Evolutionary conservation across 1,140 invertebrate species (phyloP).

Genomic region (Macrotrachela quadricornifera): DNA sequence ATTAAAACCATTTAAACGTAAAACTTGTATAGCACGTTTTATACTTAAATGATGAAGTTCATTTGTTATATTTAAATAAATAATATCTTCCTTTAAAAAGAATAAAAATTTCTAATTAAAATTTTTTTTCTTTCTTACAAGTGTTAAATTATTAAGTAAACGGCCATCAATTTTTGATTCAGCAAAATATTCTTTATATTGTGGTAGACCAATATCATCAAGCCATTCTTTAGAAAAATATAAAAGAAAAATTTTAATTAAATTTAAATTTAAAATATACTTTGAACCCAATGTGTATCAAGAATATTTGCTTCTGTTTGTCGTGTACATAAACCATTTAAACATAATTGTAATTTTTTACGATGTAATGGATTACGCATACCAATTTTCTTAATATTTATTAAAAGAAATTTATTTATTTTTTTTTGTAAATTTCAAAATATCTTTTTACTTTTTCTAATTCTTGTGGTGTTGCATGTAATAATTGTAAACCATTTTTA

Average conservation of each 20-base stretch:
- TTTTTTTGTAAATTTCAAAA: neutral
- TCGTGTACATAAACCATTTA: no score
- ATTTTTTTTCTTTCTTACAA: no score
- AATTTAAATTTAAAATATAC: no score
- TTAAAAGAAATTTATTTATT: neutral
- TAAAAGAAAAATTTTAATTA: no score
- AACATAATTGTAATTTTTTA: conserved; percentile 48
- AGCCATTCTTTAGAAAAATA: conserved; percentile 42
- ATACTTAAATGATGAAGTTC: conserved; percentile 72
- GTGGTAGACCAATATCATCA: conserved; percentile 81
- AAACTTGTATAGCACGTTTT: conserved; percentile 59
- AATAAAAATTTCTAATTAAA: no score
- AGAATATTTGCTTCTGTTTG: no score
- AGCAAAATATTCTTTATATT: conserved; percentile 77
- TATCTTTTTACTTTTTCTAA: conserved; percentile 51
- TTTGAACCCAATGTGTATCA: no score
- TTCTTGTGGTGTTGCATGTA: conserved; percentile 51
- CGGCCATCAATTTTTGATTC: conserved; percentile 73
- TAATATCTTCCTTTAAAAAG: conserved; percentile 46
- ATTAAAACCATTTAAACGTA: conserved; percentile 72
- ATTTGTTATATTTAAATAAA: conserved; percentile 56
- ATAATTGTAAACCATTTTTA: conserved; percentile 52
- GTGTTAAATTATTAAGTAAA: conserved; percentile 55
- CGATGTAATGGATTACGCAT: conserved; percentile 55
- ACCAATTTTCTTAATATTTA: conserved; percentile 25